A percentile compares a stretch with the other conserved stretches of the same genome.
These are phyloP conservation scores for Edolisoma coerulescens DNA, from an alignment of 2,113 vertebrate species.

Conservation along the genomic window DNA sequence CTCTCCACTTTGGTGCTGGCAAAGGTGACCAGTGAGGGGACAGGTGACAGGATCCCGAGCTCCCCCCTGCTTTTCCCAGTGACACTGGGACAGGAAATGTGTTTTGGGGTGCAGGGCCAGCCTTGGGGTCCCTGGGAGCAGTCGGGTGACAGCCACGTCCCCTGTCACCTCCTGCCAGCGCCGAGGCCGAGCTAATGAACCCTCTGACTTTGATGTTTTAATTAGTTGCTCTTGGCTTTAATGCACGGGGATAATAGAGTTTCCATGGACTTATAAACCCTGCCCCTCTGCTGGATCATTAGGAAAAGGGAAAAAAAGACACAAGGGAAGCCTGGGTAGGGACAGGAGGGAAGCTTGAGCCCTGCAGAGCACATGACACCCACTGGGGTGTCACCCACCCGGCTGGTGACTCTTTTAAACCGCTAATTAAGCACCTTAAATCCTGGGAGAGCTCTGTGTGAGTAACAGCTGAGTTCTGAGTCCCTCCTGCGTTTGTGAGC, in stretches of 20 bases:
- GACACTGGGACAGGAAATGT: background rate
- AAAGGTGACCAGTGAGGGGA: background rate
- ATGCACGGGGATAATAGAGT: conserved; percentile 31
- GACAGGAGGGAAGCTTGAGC: background rate
- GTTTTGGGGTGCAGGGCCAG: background rate
- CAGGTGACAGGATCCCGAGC: background rate
- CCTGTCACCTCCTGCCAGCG: background rate
- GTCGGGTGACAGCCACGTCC: background rate
- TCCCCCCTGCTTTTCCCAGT: background rate
- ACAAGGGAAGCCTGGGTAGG: background rate
- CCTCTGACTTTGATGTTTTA: conserved; percentile 59
- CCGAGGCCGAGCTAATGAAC: background rate
- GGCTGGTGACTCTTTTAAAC: background rate
- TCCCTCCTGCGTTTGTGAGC: background rate
- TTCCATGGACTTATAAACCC: conserved; percentile 35
- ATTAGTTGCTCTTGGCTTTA: conserved; percentile 55
- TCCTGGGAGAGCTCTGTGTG: background rate
- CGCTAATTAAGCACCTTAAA: background rate
- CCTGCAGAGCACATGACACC: background rate
- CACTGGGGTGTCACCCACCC: conserved; percentile 15
- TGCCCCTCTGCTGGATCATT: background rate
- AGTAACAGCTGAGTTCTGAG: background rate
- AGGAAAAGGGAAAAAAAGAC: background rate
- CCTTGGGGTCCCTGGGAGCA: background rate
- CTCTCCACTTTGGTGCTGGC: fast-evolving